Conservation (phyloP, 2,888 invertebrate species). For the Troilus luridus region DNA sequence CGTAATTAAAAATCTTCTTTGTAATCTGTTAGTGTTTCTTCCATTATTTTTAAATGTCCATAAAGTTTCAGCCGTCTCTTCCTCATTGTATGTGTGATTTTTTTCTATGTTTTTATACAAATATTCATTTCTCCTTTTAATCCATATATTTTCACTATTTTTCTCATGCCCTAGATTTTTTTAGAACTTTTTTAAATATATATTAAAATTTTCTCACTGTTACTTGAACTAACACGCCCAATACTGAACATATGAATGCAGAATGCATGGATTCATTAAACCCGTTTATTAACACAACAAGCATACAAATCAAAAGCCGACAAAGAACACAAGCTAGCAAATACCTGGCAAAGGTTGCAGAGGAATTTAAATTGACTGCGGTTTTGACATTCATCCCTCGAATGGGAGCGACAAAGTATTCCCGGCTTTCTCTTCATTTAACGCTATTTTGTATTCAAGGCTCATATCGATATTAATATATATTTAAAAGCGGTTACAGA, state of each 20-base stretch:
- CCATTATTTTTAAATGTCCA: no score
- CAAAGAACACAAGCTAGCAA: not conserved
- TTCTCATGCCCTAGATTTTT: no score
- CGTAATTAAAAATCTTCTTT: no score
- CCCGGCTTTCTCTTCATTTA: not conserved
- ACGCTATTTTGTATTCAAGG: not conserved
- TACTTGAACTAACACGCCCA: not conserved
- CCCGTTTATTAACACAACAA: not conserved
- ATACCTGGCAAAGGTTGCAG: not conserved
- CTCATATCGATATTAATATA: not conserved
- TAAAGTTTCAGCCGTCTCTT: no score
- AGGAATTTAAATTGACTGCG: conserved; percentile 11
- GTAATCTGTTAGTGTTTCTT: no score
- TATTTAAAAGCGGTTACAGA: no score
- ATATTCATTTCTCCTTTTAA: no score
- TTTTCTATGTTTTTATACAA: no score
- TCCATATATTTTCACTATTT: no score
- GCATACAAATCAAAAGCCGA: not conserved
- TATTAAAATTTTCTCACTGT: not conserved
- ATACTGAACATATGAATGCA: not conserved
- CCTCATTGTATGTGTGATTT: no score
- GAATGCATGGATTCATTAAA: not conserved
- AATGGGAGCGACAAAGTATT: not conserved
- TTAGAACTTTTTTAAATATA: no score
- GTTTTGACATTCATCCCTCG: not conserved